Evolutionary conservation across 2,888 invertebrate species (phyloP).

Genomic region (Pteria penguin): DNA sequence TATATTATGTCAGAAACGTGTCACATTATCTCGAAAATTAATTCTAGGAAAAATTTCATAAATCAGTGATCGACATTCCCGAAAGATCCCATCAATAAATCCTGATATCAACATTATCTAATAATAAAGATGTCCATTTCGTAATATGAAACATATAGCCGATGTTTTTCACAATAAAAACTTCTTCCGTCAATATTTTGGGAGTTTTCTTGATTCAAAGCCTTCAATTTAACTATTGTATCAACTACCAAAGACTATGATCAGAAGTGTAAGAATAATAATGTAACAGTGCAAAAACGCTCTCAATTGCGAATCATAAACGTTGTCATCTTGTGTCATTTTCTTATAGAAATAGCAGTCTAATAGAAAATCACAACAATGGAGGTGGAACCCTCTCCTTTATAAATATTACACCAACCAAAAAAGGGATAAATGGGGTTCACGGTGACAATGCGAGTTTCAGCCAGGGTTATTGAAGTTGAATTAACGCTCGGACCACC

Average conservation of each 20-base stretch:
- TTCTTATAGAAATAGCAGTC: no score
- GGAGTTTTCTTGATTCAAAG: no score
- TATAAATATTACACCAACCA: background rate
- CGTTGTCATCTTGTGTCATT: background rate
- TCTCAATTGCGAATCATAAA: no score
- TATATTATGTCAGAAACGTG: no score
- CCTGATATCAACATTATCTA: background rate
- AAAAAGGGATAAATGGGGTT: background rate
- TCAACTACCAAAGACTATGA: no score
- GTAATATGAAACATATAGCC: background rate
- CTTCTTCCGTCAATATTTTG: no score
- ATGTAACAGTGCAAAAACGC: no score
- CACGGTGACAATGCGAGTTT: background rate
- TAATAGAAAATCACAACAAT: background rate
- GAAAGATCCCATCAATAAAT: background rate
- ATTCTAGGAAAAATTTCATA: no score
- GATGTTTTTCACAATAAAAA: no score
- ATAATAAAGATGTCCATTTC: background rate
- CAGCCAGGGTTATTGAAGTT: background rate
- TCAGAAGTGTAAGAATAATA: no score
- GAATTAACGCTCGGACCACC: background rate
- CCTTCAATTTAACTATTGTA: no score
- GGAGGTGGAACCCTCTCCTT: background rate
- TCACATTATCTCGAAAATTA: no score
- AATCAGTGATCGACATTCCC: background rate